These are phyloP conservation scores for Drosophila anceps DNA, from an alignment of 2,888 invertebrate genomes.

Conservation along the genomic window DNA sequence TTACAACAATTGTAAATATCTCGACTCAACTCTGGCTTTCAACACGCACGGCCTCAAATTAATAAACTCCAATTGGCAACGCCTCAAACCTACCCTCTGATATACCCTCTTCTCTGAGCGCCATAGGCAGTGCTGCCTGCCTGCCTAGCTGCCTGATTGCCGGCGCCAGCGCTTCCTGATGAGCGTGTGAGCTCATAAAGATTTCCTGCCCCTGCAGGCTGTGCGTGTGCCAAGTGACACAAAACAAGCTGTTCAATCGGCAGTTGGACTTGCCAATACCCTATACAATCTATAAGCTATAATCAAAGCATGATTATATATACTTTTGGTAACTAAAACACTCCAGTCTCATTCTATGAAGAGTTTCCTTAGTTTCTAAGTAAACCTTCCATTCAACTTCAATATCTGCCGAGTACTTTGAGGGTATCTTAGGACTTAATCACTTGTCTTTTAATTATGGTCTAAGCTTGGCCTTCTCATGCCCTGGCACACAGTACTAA, in stretches of 20 bases:
- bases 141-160: slow-evolving; percentile 65
- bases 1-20: slow-evolving; percentile 82
- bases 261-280: slow-evolving; percentile 27
- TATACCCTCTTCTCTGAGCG: neutral
- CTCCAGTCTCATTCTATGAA: too few relatives aligned
- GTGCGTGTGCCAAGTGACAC: slow-evolving; percentile 35
- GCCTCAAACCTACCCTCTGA: slow-evolving; percentile 14
- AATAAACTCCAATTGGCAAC: slow-evolving; percentile 79
- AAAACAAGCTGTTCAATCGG: neutral
- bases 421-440: neutral
- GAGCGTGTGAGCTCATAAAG: slow-evolving; percentile 78
- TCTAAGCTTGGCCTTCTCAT: neutral
- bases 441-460: neutral
- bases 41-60: slow-evolving; percentile 76
- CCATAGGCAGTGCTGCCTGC: slow-evolving; percentile 14
- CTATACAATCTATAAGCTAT: neutral
- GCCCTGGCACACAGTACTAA: neutral
- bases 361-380: too few relatives aligned
- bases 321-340: too few relatives aligned
- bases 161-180: slow-evolving; percentile 73
- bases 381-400: too few relatives aligned
- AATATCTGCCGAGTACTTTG: neutral
- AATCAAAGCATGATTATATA: neutral
- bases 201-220: slow-evolving; percentile 64
- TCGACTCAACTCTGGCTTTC: slow-evolving; percentile 55